Base-by-base conservation (phyloP, 2,888 invertebrate genomes). In the Eudasyphora cyanicolor region DNA sequence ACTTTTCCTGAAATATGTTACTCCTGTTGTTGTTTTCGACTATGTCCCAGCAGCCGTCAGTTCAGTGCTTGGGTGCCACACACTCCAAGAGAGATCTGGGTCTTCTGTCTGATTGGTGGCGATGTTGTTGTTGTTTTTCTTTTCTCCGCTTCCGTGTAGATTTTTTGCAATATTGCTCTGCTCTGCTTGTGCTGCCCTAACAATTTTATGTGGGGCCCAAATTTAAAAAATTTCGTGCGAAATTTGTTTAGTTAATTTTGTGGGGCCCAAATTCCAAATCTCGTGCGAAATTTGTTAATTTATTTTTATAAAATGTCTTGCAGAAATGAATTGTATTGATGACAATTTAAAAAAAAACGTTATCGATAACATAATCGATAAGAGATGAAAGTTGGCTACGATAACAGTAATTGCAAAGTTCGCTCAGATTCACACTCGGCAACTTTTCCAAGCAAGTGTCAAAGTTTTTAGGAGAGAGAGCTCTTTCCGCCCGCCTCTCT, bases 121-220 rank as follows among this genome's bases (percentile, higher is more conserved):
- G 75, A 60, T 67, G 38, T 70, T 78, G 62, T 64, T 70, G 74
- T 75, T 21, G 8, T 54, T 82, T 6, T 32, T 5, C n/a, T 67
- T 45, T 32, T 70, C 51, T 76, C 24, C n/a, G 24, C 8, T 38
- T 64, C 21, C 32, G 64, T 67, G 42, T 64, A 21, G 38, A n/a
- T 67, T 67, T 64, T 64, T 67, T 67, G 42, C 67, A 42, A 42
- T 67, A 35, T 0, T 42, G 21, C 27, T 19, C 12, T 54, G 54
- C 54, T n/a, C n/a, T 14, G 12, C n/a, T 45, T 45, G 45, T 45
- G 45, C 45, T 45, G 45, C 8, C 32, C 4, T 6, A 32, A 4
- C 32, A 32, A 32, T 6, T 32, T 32, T 32, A 8, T 32, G 32
- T 32, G 4, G 32, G 5, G 8, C 32, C 4, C 5, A 32, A 32